phyloP scores from a whole-genome alignment of 2,113 vertebrate species.

The Lontra canadensis region DNA sequence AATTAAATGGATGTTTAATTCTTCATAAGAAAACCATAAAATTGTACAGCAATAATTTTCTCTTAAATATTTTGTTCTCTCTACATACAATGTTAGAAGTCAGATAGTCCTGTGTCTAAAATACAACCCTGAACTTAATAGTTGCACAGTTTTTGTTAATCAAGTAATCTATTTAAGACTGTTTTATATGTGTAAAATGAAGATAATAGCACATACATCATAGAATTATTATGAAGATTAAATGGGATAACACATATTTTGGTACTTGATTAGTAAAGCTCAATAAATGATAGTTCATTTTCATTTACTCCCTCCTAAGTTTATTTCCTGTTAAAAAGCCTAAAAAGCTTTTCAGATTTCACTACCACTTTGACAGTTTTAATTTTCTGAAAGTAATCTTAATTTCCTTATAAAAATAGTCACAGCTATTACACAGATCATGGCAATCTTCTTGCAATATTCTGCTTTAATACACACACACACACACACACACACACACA shows the following conservation, averaged over 20 bases:
- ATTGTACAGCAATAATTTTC: background rate
- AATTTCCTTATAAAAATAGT: background rate
- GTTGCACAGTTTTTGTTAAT: background rate
- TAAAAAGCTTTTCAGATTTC: background rate
- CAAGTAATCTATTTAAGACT: background rate
- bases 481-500: background rate
- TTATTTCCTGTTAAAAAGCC: background rate
- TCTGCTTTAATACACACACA: background rate
- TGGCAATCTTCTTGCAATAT: background rate
- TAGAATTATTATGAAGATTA: background rate
- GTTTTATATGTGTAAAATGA: background rate
- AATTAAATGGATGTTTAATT: background rate
- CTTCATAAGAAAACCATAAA: conserved; percentile 5
- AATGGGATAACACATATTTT: background rate
- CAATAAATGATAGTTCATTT: background rate
- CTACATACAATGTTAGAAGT: background rate
- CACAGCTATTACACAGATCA: background rate
- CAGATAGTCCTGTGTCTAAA: conserved; percentile 8
- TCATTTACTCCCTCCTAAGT: background rate
- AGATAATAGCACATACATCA: background rate
- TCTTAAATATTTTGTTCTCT: conserved; percentile 13
- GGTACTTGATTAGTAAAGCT: background rate
- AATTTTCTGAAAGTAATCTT: background rate
- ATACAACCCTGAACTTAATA: background rate
- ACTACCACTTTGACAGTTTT: background rate